phyloP scores from a whole-genome alignment of 53 echinoderm and acorn worm genomes.

The Henricia sp. region DNA sequence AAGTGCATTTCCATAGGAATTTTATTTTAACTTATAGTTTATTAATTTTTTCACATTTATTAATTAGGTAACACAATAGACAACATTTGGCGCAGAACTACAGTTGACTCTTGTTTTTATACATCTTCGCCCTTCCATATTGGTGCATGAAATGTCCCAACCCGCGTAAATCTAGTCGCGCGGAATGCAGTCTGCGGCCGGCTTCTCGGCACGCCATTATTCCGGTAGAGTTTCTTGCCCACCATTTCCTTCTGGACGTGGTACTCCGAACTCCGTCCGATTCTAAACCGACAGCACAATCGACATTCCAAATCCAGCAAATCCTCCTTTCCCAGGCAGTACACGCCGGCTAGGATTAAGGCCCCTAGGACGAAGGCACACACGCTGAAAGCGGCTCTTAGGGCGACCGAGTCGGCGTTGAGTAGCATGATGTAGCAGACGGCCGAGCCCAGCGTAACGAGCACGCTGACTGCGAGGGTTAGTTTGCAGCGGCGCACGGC shows the following conservation, averaged over 20 bases:
- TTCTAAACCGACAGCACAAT: conserved; percentile 26
- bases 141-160: conserved; percentile 44
- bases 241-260: conserved; percentile 49
- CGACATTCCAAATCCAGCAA: conserved; percentile 42
- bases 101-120: background rate
- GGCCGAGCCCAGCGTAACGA: conserved; percentile 17
- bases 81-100: no score
- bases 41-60: no score
- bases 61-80: no score
- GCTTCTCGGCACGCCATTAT: conserved; percentile 6
- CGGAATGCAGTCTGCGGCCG: conserved; percentile 3
- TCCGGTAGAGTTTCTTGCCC: conserved; percentile 56
- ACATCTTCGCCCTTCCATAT: conserved; percentile 48
- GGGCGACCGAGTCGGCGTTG: conserved; percentile 2
- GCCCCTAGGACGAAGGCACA: conserved; percentile 17
- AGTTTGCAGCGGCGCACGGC: conserved; percentile 51
- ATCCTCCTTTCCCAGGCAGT: conserved; percentile 53
- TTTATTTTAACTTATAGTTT: no score
- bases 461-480: conserved; percentile 16
- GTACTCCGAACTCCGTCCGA: conserved; percentile 36
- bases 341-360: conserved; percentile 34
- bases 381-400: conserved; percentile 7
- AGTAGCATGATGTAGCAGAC: conserved; percentile 47
- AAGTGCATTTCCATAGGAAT: no score
- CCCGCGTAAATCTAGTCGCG: conserved; percentile 44